These are phyloP conservation scores for Tylochromis polylepis DNA, from an alignment of 2,113 vertebrate species.

Conservation along the genomic window DNA sequence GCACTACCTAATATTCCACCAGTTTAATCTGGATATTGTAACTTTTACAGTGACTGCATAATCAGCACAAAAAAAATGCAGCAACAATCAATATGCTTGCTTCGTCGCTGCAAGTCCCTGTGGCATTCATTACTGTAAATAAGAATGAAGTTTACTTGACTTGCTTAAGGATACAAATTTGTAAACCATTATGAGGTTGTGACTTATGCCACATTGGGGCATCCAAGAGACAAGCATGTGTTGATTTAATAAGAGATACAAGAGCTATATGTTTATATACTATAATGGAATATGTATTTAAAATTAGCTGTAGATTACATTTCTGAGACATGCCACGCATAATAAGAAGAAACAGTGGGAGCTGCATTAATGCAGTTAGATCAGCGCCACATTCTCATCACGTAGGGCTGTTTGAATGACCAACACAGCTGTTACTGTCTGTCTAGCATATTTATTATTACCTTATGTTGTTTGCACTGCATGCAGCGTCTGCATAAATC, in stretches of 20 bases:
- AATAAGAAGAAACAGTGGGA: not conserved
- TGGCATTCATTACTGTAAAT: slow-evolving; percentile 30
- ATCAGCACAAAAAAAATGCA: slow-evolving; percentile 19
- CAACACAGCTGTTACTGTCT: not conserved
- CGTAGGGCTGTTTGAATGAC: not conserved
- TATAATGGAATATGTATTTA: not conserved
- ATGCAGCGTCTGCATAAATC: slow-evolving; percentile 4
- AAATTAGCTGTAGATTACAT: not conserved
- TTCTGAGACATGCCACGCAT: not conserved
- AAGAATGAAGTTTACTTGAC: slow-evolving; percentile 29
- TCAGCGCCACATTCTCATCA: not conserved
- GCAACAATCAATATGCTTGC: slow-evolving; percentile 29
- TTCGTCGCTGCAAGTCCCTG: not conserved
- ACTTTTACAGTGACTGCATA: not conserved
- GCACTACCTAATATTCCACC: not conserved
- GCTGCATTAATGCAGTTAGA: not conserved
- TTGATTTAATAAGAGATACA: not conserved
- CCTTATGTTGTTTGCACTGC: slow-evolving; percentile 10
- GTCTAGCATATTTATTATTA: slow-evolving; percentile 2
- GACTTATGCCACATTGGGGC: slow-evolving; percentile 3
- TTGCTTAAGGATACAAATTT: slow-evolving; percentile 24
- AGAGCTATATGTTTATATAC: not conserved
- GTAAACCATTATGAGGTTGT: slow-evolving; percentile 26
- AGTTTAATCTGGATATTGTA: slow-evolving; percentile 4
- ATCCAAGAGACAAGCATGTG: not conserved